Conservation (phyloP, 1,140 invertebrate genomes). For the Callitettix versicolor region DNA sequence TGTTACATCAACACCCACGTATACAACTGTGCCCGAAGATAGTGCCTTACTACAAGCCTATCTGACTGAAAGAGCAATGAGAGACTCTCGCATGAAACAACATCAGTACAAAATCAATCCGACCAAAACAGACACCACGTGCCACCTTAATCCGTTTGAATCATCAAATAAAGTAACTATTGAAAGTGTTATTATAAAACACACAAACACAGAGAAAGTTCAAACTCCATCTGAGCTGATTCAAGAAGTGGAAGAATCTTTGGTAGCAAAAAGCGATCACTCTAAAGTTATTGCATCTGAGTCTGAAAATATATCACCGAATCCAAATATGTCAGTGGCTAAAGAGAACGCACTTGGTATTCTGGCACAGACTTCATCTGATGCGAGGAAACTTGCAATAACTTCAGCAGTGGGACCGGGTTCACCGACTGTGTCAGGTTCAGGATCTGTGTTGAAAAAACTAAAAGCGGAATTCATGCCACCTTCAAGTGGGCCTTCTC, state of each 20-base stretch:
- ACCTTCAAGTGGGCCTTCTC: slow-evolving; percentile 32
- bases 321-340: neutral
- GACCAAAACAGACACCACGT: neutral
- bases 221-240: neutral
- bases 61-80: slow-evolving; percentile 60
- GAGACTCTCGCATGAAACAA: slow-evolving; percentile 64
- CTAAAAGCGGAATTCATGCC: slow-evolving; percentile 39
- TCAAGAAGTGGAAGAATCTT: too few species aligned
- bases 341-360: slow-evolving; percentile 20
- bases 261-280: too few species aligned
- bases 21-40: slow-evolving; percentile 36
- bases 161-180: neutral
- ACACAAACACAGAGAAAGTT: neutral
- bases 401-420: neutral
- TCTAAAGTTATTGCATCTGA: too few species aligned
- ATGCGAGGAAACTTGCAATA: slow-evolving; percentile 2
- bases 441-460: slow-evolving; percentile 24
- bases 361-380: slow-evolving; percentile 11
- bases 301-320: neutral
- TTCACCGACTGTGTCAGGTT: neutral
- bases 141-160: neutral
- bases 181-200: neutral
- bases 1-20: slow-evolving; percentile 40
- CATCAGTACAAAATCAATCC: slow-evolving; percentile 28
- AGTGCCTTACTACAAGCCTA: slow-evolving; percentile 58